Conservation (phyloP, 2,888 invertebrate species). For the Spisula solida region DNA sequence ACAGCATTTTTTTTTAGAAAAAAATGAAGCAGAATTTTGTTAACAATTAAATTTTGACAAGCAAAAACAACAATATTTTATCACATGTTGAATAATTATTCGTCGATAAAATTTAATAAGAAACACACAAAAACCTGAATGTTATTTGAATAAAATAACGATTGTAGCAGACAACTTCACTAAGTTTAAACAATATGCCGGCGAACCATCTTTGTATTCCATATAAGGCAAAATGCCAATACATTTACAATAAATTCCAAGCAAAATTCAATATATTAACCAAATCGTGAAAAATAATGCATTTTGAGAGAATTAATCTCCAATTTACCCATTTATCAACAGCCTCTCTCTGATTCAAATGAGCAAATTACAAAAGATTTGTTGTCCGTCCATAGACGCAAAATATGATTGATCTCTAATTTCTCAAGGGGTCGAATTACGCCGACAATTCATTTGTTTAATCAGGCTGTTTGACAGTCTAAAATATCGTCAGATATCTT, state of each 20-base stretch:
- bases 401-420: slow-evolving; percentile 65
- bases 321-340: slow-evolving; percentile 59
- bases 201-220: neutral
- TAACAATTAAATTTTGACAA: too few species aligned
- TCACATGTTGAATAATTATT: neutral
- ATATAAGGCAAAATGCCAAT: slow-evolving; percentile 26
- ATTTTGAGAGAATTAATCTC: slow-evolving; percentile 44
- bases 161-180: neutral
- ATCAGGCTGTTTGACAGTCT: slow-evolving; percentile 59
- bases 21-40: too few species aligned
- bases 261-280: slow-evolving; percentile 2
- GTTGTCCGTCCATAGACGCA: slow-evolving; percentile 59
- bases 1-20: neutral
- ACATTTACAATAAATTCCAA: slow-evolving; percentile 3
- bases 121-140: neutral
- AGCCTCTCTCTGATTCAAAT: slow-evolving; percentile 48
- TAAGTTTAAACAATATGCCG: slow-evolving; percentile 8
- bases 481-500: slow-evolving; percentile 58
- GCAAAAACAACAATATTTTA: too few species aligned
- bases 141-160: too few species aligned
- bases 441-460: slow-evolving; percentile 63
- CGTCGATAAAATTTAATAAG: neutral
- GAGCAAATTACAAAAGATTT: slow-evolving; percentile 72
- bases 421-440: slow-evolving; percentile 60
- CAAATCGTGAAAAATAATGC: slow-evolving; percentile 18